Percentiles rank a stretch among this genome's conserved stretches.
Evolutionary conservation across 1,140 invertebrate species (phyloP).

Genomic region (Hyposmocoma kahamanoa): DNA sequence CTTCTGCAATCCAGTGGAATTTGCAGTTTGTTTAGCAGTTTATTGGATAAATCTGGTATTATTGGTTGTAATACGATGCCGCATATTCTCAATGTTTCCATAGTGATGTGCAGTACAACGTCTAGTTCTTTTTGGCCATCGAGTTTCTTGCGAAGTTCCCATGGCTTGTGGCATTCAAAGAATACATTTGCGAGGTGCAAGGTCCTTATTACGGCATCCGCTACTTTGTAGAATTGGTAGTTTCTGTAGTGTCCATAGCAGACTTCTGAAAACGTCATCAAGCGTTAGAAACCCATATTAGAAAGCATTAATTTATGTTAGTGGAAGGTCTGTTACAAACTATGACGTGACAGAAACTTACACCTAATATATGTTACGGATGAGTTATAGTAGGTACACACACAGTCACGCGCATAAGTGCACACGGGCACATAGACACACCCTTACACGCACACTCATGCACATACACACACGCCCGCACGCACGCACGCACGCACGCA

Average conservation of each 20-base stretch:
- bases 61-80: constrained; percentile 89
- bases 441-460: no score
- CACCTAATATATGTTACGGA: no score
- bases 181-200: constrained; percentile 89
- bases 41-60: constrained; percentile 81
- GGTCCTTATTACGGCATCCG: constrained; percentile 83
- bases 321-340: no score
- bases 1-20: constrained; percentile 52
- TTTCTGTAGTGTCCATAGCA: constrained; percentile 81
- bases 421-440: no score
- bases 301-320: no score
- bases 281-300: no score
- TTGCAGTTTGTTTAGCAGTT: constrained; percentile 80
- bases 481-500: no score
- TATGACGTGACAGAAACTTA: no score
- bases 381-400: no score
- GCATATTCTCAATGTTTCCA: constrained; percentile 88
- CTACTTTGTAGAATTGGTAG: constrained; percentile 88
- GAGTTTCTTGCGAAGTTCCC: constrained; percentile 80
- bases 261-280: constrained; percentile 68
- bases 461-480: no score
- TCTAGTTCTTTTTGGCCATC: constrained; percentile 76
- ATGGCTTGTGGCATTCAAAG: constrained; percentile 89
- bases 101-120: constrained; percentile 84
- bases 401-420: no score